These are phyloP conservation scores for Tachina grossa DNA, from an alignment of 2,888 invertebrate genomes.

Conservation along the genomic window DNA sequence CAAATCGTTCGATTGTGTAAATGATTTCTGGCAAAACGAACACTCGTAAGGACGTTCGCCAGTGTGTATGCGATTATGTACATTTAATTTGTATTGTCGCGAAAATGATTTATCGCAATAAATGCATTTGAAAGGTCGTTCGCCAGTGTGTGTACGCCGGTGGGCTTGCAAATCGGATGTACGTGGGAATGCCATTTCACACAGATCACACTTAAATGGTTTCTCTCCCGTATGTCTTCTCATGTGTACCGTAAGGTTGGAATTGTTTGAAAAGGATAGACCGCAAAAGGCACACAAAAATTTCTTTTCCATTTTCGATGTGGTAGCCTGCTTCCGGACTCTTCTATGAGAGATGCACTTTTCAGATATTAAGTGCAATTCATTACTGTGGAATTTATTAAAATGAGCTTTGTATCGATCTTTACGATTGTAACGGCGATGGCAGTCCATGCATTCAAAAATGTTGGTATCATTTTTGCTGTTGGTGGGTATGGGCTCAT, in stretches of 20 bases:
- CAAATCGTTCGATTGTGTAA: constrained; percentile 89
- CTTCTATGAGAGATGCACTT: constrained; percentile 24
- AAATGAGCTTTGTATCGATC: constrained; percentile 79
- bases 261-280: constrained; percentile 85
- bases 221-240: constrained; percentile 87
- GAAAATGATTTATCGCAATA: constrained; percentile 84
- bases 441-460: constrained; percentile 79
- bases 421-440: constrained; percentile 80
- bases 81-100: constrained; percentile 85
- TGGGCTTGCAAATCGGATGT: constrained; percentile 86
- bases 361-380: constrained; percentile 66
- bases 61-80: constrained; percentile 85
- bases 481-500: constrained; percentile 23
- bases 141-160: constrained; percentile 86
- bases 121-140: constrained; percentile 84
- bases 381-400: constrained; percentile 76
- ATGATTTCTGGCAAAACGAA: constrained; percentile 83
- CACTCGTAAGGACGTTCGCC: constrained; percentile 86
- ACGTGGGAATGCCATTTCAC: constrained; percentile 86
- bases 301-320: constrained; percentile 81
- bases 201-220: constrained; percentile 86
- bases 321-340: constrained; percentile 37
- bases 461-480: constrained; percentile 71
- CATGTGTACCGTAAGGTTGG: constrained; percentile 87
- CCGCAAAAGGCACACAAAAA: constrained; percentile 85